phyloP scores from a whole-genome alignment of 2,113 vertebrate species.

The Pelobates fuscus region DNA sequence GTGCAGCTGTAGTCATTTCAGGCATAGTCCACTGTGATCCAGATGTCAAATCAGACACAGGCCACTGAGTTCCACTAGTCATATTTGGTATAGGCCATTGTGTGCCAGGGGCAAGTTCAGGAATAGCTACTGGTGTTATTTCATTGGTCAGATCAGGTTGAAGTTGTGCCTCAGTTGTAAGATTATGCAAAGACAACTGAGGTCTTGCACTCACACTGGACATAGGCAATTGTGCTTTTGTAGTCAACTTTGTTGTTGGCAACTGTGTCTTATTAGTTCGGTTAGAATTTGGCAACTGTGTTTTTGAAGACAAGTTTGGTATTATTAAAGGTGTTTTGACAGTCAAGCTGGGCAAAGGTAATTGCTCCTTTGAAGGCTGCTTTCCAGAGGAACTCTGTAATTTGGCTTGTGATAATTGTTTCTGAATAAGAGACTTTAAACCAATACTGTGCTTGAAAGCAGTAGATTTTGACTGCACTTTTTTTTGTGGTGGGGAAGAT shows the following conservation, averaged over 20 bases:
- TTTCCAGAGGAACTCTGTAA: conserved; percentile 24
- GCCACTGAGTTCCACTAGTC: conserved; percentile 22
- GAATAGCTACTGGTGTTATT: background rate
- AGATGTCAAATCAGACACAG: conserved; percentile 21
- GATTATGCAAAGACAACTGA: conserved; percentile 9
- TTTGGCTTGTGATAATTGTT: conserved; percentile 43
- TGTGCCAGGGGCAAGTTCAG: conserved; percentile 17
- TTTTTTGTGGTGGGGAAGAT: conserved; percentile 20
- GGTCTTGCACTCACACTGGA: background rate
- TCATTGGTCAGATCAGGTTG: background rate
- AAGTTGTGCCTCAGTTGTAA: background rate
- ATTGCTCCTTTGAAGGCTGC: conserved; percentile 31
- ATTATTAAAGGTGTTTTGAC: background rate
- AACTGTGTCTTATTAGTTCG: background rate
- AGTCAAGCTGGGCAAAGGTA: background rate
- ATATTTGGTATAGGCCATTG: conserved; percentile 26
- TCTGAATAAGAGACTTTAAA: conserved; percentile 45
- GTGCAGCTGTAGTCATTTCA: conserved; percentile 29
- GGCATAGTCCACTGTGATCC: conserved; percentile 30
- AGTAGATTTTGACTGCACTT: conserved; percentile 11
- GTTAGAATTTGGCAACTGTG: background rate
- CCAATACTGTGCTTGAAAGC: conserved; percentile 38
- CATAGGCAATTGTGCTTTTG: background rate
- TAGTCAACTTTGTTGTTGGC: background rate
- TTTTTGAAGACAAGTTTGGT: background rate